These are phyloP conservation scores for Micrasema minimum DNA, from an alignment of 1,140 invertebrate species.

Conservation along the genomic window DNA sequence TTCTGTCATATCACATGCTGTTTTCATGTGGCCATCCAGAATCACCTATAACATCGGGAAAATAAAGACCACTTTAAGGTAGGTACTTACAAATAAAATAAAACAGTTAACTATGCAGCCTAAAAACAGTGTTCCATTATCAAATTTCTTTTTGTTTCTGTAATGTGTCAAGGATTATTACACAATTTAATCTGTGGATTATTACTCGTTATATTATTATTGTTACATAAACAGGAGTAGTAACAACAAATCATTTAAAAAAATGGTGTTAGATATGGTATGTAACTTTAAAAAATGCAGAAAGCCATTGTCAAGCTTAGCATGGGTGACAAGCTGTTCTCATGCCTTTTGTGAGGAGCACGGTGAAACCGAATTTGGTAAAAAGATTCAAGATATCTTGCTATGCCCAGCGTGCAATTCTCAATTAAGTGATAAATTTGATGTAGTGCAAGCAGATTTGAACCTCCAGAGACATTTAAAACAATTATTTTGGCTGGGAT, in stretches of 20 bases:
- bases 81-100: not conserved
- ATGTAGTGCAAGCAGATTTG: slow-evolving; percentile 67
- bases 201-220: no score
- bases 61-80: no score
- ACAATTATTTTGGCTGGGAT: slow-evolving; percentile 66
- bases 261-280: slow-evolving; percentile 61
- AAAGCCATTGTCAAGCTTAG: slow-evolving; percentile 57
- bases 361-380: slow-evolving; percentile 64
- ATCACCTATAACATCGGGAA: slow-evolving; percentile 61
- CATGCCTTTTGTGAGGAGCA: slow-evolving; percentile 68
- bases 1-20: slow-evolving; percentile 84
- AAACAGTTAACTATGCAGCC: slow-evolving; percentile 35
- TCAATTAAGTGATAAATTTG: slow-evolving; percentile 64
- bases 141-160: no score
- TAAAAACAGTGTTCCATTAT: slow-evolving; percentile 1
- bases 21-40: slow-evolving; percentile 78
- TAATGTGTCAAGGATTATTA: no score
- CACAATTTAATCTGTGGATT: no score
- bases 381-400: slow-evolving; percentile 60
- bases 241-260: no score
- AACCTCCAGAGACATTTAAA: slow-evolving; percentile 64
- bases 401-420: slow-evolving; percentile 65
- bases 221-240: no score
- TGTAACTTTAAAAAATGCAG: slow-evolving; percentile 68
- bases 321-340: slow-evolving; percentile 68